Conservation (phyloP, 1,140 invertebrate species). For the Heliconius himera region DNA sequence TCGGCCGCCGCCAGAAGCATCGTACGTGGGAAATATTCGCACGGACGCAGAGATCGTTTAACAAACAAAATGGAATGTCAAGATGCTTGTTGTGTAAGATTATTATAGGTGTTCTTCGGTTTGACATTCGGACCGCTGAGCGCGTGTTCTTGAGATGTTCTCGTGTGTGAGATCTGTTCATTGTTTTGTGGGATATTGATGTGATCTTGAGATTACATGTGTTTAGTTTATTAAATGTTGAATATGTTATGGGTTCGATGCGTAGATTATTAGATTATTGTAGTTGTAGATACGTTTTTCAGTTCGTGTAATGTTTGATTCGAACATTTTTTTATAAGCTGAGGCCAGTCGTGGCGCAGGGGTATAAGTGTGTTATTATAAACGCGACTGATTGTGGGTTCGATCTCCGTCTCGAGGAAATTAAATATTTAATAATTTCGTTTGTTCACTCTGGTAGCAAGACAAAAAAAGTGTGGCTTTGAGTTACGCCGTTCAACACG, state of each 20-base stretch:
- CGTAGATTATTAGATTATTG: not conserved
- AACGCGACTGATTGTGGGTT: too few species aligned
- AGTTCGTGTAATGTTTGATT: not conserved
- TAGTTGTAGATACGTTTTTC: not conserved
- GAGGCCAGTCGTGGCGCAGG: too few species aligned
- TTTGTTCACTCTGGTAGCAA: too few species aligned
- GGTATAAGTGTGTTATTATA: too few species aligned
- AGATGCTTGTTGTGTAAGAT: constrained; percentile 71
- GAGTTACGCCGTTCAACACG: too few species aligned
- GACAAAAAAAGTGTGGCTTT: too few species aligned
- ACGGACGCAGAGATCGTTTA: constrained; percentile 61
- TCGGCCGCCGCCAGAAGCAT: constrained; percentile 52
- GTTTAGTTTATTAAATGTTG: not conserved
- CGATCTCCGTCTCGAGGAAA: too few species aligned
- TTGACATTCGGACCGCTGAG: constrained; percentile 70
- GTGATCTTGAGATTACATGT: not conserved
- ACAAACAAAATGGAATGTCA: constrained; percentile 77
- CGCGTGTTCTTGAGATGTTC: constrained; percentile 64
- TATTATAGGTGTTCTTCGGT: constrained; percentile 50
- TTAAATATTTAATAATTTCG: too few species aligned
- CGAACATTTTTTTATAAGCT: too few species aligned
- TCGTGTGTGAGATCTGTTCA: constrained; percentile 50
- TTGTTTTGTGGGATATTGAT: constrained; percentile 47
- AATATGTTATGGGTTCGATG: not conserved
- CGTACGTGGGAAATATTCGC: constrained; percentile 68